phyloP scores from a whole-genome alignment of 2,888 invertebrate genomes.

The Perizoma flavofasciatum region DNA sequence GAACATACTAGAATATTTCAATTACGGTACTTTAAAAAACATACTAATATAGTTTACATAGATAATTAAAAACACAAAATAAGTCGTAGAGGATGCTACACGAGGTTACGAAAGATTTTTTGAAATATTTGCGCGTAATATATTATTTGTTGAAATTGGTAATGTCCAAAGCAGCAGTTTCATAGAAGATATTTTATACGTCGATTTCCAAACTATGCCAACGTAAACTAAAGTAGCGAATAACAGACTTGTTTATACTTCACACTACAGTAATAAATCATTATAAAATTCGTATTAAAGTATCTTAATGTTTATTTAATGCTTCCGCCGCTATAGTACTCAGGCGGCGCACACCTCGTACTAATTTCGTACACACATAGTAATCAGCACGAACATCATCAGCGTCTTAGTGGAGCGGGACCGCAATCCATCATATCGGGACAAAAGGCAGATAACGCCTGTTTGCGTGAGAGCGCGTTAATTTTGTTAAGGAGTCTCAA shows the following conservation, averaged over 20 bases:
- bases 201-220: slow-evolving; percentile 1
- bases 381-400: slow-evolving; percentile 77
- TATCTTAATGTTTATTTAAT: slow-evolving; percentile 61
- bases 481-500: slow-evolving; percentile 83
- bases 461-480: slow-evolving; percentile 79
- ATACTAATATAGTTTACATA: too few species aligned
- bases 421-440: slow-evolving; percentile 81
- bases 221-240: slow-evolving; percentile 4
- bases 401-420: slow-evolving; percentile 70
- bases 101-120: background rate
- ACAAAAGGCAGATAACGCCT: slow-evolving; percentile 77
- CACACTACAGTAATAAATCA: slow-evolving; percentile 66
- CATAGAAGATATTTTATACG: background rate
- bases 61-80: background rate
- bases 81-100: slow-evolving; percentile 1
- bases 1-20: too few species aligned
- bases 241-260: slow-evolving; percentile 36
- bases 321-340: slow-evolving; percentile 53
- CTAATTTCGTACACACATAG: slow-evolving; percentile 71
- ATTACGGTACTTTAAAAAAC: too few species aligned
- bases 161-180: background rate
- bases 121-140: background rate
- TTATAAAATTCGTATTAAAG: slow-evolving; percentile 67
- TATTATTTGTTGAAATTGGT: too few species aligned
- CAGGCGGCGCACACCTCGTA: slow-evolving; percentile 57